phyloP scores from a whole-genome alignment of 2,797 vertebrate genomes.

The Gadopsis bispinosus region DNA sequence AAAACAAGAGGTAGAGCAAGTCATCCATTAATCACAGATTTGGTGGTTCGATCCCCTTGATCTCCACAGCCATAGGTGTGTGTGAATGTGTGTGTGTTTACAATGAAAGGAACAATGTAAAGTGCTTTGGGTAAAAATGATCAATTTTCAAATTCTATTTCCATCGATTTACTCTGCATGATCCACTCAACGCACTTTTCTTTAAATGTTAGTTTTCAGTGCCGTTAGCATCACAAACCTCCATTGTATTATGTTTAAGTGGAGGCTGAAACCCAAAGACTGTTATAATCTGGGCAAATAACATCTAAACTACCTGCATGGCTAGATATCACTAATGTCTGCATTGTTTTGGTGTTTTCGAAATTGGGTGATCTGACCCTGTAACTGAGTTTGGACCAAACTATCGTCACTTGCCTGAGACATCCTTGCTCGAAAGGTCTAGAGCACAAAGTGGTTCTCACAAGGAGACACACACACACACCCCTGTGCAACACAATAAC shows the following conservation, averaged over 20 bases:
- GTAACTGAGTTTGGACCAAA: conserved; percentile 10
- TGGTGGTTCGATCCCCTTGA: not conserved
- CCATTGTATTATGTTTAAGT: not conserved
- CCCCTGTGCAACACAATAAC: conserved; percentile 47
- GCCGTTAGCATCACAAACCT: not conserved
- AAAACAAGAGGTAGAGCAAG: not conserved
- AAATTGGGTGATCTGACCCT: not conserved
- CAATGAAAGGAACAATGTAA: not conserved
- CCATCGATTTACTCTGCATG: not conserved
- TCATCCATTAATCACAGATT: conserved; percentile 5
- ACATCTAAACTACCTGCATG: not conserved
- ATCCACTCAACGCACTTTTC: not conserved
- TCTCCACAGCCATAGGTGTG: not conserved
- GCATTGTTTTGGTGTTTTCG: not conserved
- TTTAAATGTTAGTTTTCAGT: not conserved
- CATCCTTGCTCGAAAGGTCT: conserved; percentile 43
- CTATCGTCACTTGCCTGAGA: conserved; percentile 20
- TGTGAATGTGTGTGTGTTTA: not conserved
- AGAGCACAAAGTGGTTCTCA: conserved; percentile 22
- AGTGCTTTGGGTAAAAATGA: not conserved
- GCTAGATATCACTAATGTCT: not conserved
- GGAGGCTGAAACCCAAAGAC: not conserved
- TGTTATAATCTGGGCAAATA: not conserved
- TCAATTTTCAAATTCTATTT: not conserved
- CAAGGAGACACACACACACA: conserved; percentile 33